These are phyloP conservation scores for Montipora cactus DNA, from an alignment of 64 coral and sea anemone species.

Conservation along the genomic window DNA sequence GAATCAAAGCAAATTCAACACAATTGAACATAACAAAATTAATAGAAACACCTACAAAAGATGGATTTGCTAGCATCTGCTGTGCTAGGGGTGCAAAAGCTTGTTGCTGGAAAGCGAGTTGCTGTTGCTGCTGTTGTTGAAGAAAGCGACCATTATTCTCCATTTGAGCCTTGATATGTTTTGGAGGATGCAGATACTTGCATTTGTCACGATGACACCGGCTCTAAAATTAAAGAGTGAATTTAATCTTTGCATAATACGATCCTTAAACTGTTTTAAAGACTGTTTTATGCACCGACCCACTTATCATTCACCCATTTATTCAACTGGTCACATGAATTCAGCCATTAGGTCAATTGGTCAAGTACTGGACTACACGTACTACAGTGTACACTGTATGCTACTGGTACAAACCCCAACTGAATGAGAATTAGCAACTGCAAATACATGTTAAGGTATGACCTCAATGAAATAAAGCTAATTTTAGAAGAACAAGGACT, in stretches of 20 bases:
- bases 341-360: no score
- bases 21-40: no score
- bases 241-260: no score
- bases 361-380: no score
- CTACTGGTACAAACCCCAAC: no score
- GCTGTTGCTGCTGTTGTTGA: constrained; percentile 85
- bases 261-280: no score
- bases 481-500: no score
- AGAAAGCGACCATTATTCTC: constrained; percentile 95
- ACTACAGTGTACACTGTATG: no score
- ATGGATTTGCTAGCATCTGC: constrained; percentile 90
- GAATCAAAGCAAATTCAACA: background rate
- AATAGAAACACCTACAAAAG: constrained; percentile 77
- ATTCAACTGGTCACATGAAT: no score
- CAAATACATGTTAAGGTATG: no score
- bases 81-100: constrained; percentile 70
- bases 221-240: constrained; percentile 44
- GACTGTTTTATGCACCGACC: background rate
- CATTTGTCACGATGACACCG: constrained; percentile 97
- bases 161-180: constrained; percentile 95
- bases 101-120: constrained; percentile 75
- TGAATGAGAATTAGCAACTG: no score
- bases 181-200: constrained; percentile 98
- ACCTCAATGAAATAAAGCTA: no score
- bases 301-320: background rate